These are phyloP conservation scores for Myripristis murdjan DNA, from an alignment of 2,797 vertebrate genomes.

Conservation along the genomic window DNA sequence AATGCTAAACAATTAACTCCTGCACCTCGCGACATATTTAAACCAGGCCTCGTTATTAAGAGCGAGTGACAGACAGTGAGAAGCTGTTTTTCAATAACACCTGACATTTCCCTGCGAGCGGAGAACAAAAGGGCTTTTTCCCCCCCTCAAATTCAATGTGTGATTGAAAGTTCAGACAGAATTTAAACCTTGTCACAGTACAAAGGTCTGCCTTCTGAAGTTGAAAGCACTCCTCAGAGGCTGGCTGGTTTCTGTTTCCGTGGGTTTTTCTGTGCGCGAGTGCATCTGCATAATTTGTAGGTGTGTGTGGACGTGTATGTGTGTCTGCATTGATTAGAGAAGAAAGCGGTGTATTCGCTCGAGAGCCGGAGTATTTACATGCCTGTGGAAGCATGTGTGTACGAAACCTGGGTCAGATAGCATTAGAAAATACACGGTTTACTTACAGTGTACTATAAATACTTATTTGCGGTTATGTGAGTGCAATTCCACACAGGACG, in stretches of 20 bases:
- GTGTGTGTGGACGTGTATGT: conserved; percentile 33
- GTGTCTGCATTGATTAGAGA: conserved; percentile 52
- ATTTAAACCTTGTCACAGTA: conserved; percentile 65
- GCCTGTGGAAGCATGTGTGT: neutral
- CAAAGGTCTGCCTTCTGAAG: conserved; percentile 60
- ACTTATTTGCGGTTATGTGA: neutral
- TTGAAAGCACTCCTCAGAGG: conserved; percentile 58
- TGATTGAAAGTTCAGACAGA: conserved; percentile 72
- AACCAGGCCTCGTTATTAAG: conserved; percentile 23
- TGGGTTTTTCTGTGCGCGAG: conserved; percentile 34
- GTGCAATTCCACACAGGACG: conserved; percentile 8
- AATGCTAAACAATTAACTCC: conserved; percentile 68
- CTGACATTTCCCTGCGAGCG: conserved; percentile 55
- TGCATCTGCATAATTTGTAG: conserved; percentile 56
- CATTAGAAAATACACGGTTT: conserved; percentile 18
- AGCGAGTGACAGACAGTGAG: conserved; percentile 37
- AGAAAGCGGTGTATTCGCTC: neutral
- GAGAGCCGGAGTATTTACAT: conserved; percentile 18
- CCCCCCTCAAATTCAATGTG: conserved; percentile 16
- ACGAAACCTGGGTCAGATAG: conserved; percentile 30
- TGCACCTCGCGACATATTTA: conserved; percentile 33
- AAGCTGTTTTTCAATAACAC: conserved; percentile 36
- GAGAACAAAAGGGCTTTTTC: conserved; percentile 39
- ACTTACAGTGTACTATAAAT: too few species aligned
- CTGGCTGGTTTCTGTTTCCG: conserved; percentile 34